Conservation (phyloP, 2,797 vertebrate genomes). For the Hemibagrus guttatus region DNA sequence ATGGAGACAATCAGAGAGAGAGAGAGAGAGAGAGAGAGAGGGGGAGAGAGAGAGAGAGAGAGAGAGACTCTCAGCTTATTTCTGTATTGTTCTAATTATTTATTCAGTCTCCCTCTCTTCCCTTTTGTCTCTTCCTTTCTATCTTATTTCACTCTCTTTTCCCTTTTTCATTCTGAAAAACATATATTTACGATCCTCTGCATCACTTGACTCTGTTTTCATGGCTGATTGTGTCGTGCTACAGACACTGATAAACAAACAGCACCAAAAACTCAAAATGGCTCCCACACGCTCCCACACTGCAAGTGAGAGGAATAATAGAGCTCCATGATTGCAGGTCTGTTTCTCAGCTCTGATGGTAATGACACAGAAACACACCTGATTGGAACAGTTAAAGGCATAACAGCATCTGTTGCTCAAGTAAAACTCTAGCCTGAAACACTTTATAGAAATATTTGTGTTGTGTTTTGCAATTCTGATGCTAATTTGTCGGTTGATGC, state of each 20-base stretch:
- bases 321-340: conserved; percentile 39
- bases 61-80: conserved; percentile 10
- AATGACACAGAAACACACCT: conserved; percentile 49
- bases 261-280: conserved; percentile 33
- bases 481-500: not conserved
- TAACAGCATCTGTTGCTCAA: not conserved
- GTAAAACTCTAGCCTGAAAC: not conserved
- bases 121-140: not conserved
- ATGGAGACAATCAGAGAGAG: conserved; percentile 64
- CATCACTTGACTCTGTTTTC: not conserved
- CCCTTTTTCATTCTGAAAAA: not conserved
- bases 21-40: not conserved
- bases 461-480: not conserved
- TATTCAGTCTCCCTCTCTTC: not conserved
- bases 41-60: conserved; percentile 48
- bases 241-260: conserved; percentile 45
- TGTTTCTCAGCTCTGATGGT: conserved; percentile 41
- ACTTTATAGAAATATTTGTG: not conserved
- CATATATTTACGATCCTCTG: not conserved
- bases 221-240: not conserved
- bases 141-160: conserved; percentile 10
- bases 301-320: not conserved
- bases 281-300: not conserved
- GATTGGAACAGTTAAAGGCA: conserved; percentile 23
- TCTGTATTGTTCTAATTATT: conserved; percentile 11